Evolutionary conservation across 1,140 invertebrate genomes (phyloP).

Genomic region (Drosophila sulfurigaster): DNA sequence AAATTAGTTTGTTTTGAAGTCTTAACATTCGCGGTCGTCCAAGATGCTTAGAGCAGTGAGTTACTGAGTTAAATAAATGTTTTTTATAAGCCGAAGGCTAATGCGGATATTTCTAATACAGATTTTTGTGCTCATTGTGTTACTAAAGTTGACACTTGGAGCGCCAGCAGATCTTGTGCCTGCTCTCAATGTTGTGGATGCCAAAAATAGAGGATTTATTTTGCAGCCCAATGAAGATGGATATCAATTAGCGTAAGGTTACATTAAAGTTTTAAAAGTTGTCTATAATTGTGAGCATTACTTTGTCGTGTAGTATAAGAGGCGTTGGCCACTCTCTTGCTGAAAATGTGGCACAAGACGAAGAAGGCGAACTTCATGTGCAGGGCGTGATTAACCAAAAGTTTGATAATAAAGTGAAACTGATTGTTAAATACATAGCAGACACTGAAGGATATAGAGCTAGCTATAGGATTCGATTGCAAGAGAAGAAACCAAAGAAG

Average conservation of each 20-base stretch:
- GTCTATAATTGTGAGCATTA: neutral
- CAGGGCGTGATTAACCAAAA: neutral
- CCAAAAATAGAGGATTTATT: neutral
- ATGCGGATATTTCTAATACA: neutral
- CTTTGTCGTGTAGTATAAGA: neutral
- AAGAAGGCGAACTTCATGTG: neutral
- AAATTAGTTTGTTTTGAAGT: neutral
- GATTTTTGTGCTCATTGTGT: neutral
- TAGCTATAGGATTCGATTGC: neutral
- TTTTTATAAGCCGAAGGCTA: neutral
- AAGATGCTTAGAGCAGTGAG: constrained; percentile 2
- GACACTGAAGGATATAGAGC: neutral
- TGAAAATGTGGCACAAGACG: neutral
- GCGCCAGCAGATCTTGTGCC: neutral
- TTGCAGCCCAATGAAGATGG: neutral
- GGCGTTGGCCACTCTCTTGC: neutral
- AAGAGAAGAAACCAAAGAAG: neutral
- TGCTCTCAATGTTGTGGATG: neutral
- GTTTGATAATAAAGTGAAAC: neutral
- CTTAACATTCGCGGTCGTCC: neutral
- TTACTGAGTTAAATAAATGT: neutral
- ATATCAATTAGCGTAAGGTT: neutral
- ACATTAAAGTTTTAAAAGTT: neutral
- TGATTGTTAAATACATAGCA: neutral
- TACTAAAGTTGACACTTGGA: neutral